Base-by-base conservation (phyloP, 2,113 vertebrate genomes). In the Boleophthalmus pectinirostris region DNA sequence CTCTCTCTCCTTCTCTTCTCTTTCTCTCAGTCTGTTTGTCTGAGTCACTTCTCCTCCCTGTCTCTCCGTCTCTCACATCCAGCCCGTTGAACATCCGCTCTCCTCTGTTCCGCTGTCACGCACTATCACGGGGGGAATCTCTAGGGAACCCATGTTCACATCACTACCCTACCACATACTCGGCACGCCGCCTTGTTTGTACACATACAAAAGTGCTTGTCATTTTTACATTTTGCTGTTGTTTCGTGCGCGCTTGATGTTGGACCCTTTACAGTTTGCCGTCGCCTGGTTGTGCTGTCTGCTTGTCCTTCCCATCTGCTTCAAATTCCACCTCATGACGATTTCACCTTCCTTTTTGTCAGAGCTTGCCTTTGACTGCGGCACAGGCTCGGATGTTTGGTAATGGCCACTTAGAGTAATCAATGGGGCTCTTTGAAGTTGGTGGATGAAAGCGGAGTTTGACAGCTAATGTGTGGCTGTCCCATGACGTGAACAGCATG, bases 361-460 rank as follows among this genome's bases (percentile, higher is more conserved):
- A 82, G 79, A 57, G 74, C 81, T 79, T 80, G 86, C 85, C 82
- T 86, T 80, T 87, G 86, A 86, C 83, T 84, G 88, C 80, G 78
- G 87, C 88, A 70, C 87, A 78, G 82, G 66, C 81, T 81, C 25
- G 72, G 84, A 91, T 91, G 91, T 92, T 93, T 90, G 91, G 91
- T 93, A 94, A 94, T 91, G 92, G 88, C 92, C 92, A 93, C 93
- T 94, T 94, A 93, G 88, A 91, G 89, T 92, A 94, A 94, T 94
- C 93, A 93, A 93, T 93, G 89, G 86, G 84, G 72, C 86, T 79
- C 91, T 94, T 92, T 93, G 93, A 94, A 93, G 93, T 92, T 85
- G 73, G 56, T 82, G 91, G 92, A 94, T 94, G 92, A 94, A 93
- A 93, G 91, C 86, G 85, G 86, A 90, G 88, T 92, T 91, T 93